Evolutionary conservation across 1,140 invertebrate genomes (phyloP).

Genomic region (Orius insidiosus): DNA sequence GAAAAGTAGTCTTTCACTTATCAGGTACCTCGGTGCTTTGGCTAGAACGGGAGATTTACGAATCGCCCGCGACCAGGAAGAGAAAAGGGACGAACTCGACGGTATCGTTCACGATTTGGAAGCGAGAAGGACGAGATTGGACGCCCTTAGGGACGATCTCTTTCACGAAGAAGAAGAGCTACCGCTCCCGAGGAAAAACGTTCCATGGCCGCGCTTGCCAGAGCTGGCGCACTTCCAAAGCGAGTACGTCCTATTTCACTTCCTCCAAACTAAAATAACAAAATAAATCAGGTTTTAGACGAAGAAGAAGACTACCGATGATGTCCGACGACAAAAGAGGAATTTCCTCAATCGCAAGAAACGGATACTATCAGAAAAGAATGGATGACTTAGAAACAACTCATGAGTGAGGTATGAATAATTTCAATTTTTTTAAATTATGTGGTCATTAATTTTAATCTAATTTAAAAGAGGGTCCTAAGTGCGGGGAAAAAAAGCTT

Average conservation of each 20-base stretch:
- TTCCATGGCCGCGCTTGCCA: constrained; percentile 16
- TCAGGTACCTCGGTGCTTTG: constrained; percentile 19
- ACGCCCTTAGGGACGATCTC: constrained; percentile 18
- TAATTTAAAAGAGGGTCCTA: too few species aligned
- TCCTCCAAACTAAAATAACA: neutral
- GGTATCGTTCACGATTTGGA: constrained; percentile 17
- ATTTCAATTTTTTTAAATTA: neutral
- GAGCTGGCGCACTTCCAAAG: constrained; percentile 16
- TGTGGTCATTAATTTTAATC: too few species aligned
- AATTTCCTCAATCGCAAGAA: constrained; percentile 17
- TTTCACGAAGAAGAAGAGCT: constrained; percentile 16
- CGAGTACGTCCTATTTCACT: neutral
- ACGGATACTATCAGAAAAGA: constrained; percentile 15
- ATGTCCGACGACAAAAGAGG: constrained; percentile 15
- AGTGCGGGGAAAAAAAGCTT: too few species aligned
- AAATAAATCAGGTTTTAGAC: neutral
- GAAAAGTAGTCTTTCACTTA: constrained; percentile 1
- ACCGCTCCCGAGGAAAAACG: constrained; percentile 16
- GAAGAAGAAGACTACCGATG: constrained; percentile 13
- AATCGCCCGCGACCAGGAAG: constrained; percentile 13
- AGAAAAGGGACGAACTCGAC: constrained; percentile 18
- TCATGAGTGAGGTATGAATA: constrained; percentile 16
- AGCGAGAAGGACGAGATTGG: constrained; percentile 13
- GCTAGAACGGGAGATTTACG: constrained; percentile 18
- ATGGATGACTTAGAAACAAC: constrained; percentile 16